Base-by-base conservation (phyloP, 2,113 vertebrate genomes). In the Melanostigma gelatinosum region DNA sequence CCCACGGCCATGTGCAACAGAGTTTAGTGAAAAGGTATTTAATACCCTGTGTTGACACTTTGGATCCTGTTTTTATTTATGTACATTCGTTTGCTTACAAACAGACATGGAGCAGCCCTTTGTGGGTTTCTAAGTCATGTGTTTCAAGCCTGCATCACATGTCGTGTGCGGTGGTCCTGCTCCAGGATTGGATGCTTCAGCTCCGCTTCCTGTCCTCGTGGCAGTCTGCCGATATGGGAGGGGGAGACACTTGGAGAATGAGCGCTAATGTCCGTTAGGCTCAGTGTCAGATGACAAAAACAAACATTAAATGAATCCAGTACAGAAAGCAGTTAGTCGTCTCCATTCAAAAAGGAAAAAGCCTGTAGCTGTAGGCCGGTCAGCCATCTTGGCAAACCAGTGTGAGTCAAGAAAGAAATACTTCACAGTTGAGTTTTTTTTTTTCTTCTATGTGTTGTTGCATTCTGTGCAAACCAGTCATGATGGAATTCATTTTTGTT, bases 201-300 rank as follows among this genome's bases (percentile, higher is more conserved):
- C 46, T 64, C 3, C 46, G 54, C 22, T 16, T 75, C 42, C 74
- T 16, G 13, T 82, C 38, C 38, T 5, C 9, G 55, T 48, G 29
- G 38, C 42, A 1, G 64, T 24, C 55, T 40, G 40, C 15, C 12
- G 22, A 63, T 0, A 15, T 36, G 11, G 8, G 0, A 27, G 13
- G 34, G 0, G 11, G 46, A 18, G 4, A 18, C 46, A 48, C 46
- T 32, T 32, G 48, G 48, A 50, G 13, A 55, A 72, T 36, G 36
- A 40, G 8, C 2, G 3, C 8, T 69, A 52, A 63, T 69, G 65
- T 36, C 62, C 3, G n/a, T 34, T 1, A 22, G 57, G 2, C 38
- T 50, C 38, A 52, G 50, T 46, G 44, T 83, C 55, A 46, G 36
- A 36, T 67, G 46, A 77, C 54, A 29, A 13, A 34, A 16, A 44